These are phyloP conservation scores for Epizoanthus rinbou DNA, from an alignment of 92 coral and sea anemone species.

Conservation along the genomic window DNA sequence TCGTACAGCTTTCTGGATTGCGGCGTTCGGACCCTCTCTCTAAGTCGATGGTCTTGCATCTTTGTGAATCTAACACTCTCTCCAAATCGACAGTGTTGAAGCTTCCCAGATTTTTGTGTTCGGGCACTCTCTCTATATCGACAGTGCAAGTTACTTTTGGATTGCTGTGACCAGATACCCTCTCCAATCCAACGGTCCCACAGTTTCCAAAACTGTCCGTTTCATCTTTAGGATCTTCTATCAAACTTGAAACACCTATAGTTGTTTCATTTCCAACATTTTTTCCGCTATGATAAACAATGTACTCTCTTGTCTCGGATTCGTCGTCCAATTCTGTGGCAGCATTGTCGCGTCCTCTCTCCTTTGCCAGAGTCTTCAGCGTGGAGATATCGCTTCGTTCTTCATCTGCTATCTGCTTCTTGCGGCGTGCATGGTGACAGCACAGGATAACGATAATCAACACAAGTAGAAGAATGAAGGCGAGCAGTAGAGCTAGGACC, in stretches of 20 bases:
- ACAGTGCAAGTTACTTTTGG: neutral
- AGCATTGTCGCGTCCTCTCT: conserved; percentile 6
- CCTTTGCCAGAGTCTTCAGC: conserved; percentile 28
- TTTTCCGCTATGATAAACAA: conserved; percentile 2
- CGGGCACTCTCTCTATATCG: neutral
- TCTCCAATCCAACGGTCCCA: neutral
- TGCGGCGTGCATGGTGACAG: conserved; percentile 24
- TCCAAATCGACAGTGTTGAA: neutral
- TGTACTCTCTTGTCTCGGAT: conserved; percentile 2
- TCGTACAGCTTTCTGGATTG: neutral
- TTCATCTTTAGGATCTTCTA: neutral
- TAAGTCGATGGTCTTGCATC: neutral
- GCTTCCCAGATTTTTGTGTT: neutral
- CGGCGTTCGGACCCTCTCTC: neutral
- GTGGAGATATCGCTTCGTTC: conserved; percentile 14
- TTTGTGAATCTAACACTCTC: neutral
- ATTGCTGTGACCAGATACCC: neutral
- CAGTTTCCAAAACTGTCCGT: neutral
- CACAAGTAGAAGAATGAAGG: conserved; percentile 11
- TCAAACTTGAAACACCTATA: neutral
- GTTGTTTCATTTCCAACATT: conserved; percentile 1
- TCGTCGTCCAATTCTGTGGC: conserved; percentile 5
- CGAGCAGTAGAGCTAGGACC: conserved; percentile 13
- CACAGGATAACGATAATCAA: conserved; percentile 14
- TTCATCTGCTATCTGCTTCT: conserved; percentile 5